Conservation (phyloP, 2,797 vertebrate species). For the Iguana delicatissima region DNA sequence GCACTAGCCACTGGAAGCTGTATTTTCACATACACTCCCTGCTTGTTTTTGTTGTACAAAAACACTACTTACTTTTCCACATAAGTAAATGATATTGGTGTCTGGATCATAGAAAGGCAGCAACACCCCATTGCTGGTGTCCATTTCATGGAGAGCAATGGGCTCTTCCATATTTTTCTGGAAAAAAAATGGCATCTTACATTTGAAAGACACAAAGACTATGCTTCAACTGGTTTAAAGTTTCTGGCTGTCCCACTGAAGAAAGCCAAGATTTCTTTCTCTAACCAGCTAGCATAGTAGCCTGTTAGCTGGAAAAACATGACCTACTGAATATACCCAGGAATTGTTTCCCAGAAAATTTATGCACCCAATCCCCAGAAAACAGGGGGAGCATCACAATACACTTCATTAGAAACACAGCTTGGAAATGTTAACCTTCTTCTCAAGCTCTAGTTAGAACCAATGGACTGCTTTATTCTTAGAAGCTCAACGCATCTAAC, state of each 20-base stretch:
- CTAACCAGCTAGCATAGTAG: background rate
- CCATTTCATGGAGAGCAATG: constrained; percentile 93
- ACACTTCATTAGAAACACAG: background rate
- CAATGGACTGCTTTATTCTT: background rate
- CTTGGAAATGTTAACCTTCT: no score
- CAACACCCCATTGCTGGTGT: constrained; percentile 96
- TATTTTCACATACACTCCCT: no score
- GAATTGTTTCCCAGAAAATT: background rate
- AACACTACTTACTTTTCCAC: constrained; percentile 88
- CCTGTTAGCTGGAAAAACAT: background rate
- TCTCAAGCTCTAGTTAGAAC: no score
- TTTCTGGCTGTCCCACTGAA: background rate
- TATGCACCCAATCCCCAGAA: background rate
- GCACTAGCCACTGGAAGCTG: background rate
- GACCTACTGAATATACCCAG: background rate
- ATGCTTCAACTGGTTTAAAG: no score
- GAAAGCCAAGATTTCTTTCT: background rate
- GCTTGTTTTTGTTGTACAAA: background rate
- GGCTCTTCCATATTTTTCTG: constrained; percentile 95
- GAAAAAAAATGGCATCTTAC: background rate
- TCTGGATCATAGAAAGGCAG: constrained; percentile 96
- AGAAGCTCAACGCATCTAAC: background rate
- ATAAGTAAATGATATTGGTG: constrained; percentile 94
- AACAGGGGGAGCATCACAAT: no score
- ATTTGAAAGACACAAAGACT: background rate